Evolutionary conservation across 2,797 vertebrate genomes (phyloP).

Genomic region (Percopsis omiscomaycus): DNA sequence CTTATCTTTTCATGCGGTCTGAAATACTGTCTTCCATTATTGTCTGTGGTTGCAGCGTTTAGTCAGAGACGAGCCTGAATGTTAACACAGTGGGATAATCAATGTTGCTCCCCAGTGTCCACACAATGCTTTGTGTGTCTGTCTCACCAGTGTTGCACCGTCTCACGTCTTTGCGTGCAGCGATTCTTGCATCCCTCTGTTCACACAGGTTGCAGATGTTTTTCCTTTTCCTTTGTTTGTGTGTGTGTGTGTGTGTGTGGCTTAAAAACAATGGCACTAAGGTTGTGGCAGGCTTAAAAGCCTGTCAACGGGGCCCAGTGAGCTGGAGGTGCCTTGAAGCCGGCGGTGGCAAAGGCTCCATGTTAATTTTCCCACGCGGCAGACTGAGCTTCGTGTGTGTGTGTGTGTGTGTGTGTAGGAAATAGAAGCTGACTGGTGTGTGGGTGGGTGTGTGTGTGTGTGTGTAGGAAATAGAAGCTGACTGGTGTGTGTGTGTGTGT

Average conservation of each 20-base stretch:
- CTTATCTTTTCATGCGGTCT: constrained; percentile 23
- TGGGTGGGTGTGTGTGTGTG: not conserved
- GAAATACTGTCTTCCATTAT: not conserved
- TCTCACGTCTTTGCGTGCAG: constrained; percentile 29
- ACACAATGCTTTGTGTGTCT: constrained; percentile 9
- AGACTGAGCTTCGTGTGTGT: constrained; percentile 80
- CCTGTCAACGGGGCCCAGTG: not conserved
- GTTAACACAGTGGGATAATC: constrained; percentile 44
- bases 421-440: constrained; percentile 49
- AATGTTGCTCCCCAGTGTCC: constrained; percentile 16
- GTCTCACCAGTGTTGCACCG: constrained; percentile 4
- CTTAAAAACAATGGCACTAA: constrained; percentile 65
- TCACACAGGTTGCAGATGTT: constrained; percentile 44
- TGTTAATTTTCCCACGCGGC: constrained; percentile 85
- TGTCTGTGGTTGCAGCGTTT: constrained; percentile 8
- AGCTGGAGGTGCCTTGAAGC: constrained; percentile 1
- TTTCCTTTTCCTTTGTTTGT: constrained; percentile 12
- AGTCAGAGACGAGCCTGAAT: constrained; percentile 36
- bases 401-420: no score
- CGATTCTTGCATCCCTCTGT: constrained; percentile 34
- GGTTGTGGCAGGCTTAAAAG: constrained; percentile 51
- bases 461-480: constrained; percentile 52
- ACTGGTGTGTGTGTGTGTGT: constrained; percentile 51
- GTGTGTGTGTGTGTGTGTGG: constrained; percentile 9
- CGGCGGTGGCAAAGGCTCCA: constrained; percentile 44